Conservation (phyloP, 2,888 invertebrate genomes). For the Scaptomyza caliginosa region DNA sequence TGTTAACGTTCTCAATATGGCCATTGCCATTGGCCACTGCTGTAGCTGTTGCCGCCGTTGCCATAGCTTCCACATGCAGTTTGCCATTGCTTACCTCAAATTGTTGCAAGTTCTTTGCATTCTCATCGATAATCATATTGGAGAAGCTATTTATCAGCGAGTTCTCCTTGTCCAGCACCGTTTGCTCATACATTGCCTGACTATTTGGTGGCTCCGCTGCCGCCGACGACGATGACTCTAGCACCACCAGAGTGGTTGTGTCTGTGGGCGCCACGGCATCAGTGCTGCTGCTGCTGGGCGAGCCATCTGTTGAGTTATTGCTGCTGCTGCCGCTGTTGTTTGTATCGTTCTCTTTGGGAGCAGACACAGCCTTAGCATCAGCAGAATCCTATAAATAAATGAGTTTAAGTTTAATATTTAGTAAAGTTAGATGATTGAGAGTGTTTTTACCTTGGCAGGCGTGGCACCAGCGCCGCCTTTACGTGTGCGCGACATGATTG, state of each 20-base stretch:
- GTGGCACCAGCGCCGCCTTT: conserved; percentile 75
- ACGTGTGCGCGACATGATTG: conserved; percentile 96
- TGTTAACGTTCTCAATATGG: conserved; percentile 83
- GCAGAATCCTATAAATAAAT: conserved; percentile 61
- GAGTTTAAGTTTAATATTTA: background rate
- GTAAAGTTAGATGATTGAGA: background rate
- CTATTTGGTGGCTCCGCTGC: conserved; percentile 66
- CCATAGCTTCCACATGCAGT: conserved; percentile 63
- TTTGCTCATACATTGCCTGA: conserved; percentile 83
- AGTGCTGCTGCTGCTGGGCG: conserved; percentile 64
- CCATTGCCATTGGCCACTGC: conserved; percentile 83
- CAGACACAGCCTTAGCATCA: conserved; percentile 57
- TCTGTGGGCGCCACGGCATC: conserved; percentile 43
- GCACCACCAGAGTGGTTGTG: conserved; percentile 8
- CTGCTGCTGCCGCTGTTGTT: conserved; percentile 54
- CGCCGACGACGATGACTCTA: conserved; percentile 2
- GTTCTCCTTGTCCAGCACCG: conserved; percentile 84
- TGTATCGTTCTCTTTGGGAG: conserved; percentile 54
- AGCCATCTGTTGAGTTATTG: conserved; percentile 54
- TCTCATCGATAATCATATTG: conserved; percentile 83
- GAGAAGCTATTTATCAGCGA: conserved; percentile 83
- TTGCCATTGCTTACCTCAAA: conserved; percentile 83
- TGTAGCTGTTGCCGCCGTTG: conserved; percentile 15
- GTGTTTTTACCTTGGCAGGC: conserved; percentile 79
- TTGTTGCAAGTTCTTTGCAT: conserved; percentile 82